A percentile compares a stretch with the other conserved stretches of the same genome.
Conservation (phyloP, 2,797 vertebrate species). For the Diplodus puntazzo region DNA sequence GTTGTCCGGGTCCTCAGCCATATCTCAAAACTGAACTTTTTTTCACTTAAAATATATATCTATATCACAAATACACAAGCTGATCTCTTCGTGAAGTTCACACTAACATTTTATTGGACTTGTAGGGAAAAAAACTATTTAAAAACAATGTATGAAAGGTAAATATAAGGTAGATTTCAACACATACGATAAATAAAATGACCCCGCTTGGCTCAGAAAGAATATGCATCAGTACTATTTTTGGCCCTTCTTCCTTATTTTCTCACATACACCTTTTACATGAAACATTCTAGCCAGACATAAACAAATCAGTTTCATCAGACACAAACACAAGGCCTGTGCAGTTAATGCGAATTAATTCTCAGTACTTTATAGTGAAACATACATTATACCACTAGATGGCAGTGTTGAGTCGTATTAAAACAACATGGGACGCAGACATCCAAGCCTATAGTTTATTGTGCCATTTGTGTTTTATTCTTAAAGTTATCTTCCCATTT, state of each 20-base stretch:
- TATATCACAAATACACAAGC: not conserved
- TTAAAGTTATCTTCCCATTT: not conserved
- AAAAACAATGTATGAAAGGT: not conserved
- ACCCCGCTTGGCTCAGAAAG: not conserved
- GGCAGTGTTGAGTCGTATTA: constrained; percentile 25
- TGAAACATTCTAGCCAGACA: not conserved
- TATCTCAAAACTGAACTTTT: not conserved
- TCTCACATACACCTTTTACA: not conserved
- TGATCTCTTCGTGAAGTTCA: not conserved
- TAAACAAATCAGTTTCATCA: not conserved
- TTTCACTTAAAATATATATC: not conserved
- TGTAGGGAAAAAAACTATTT: not conserved
- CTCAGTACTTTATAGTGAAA: not conserved
- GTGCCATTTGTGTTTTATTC: not conserved
- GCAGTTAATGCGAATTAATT: not conserved
- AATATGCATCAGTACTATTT: not conserved
- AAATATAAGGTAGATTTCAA: not conserved
- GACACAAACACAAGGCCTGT: not conserved
- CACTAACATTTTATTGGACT: not conserved
- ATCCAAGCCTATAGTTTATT: no score
- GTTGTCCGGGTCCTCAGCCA: not conserved
- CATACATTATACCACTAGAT: constrained; percentile 40
- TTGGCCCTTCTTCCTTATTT: not conserved
- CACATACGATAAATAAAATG: not conserved
- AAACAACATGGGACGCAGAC: rapidly evolving